These are phyloP conservation scores for Microplitis manilae DNA, from an alignment of 2,888 invertebrate species.

Conservation along the genomic window DNA sequence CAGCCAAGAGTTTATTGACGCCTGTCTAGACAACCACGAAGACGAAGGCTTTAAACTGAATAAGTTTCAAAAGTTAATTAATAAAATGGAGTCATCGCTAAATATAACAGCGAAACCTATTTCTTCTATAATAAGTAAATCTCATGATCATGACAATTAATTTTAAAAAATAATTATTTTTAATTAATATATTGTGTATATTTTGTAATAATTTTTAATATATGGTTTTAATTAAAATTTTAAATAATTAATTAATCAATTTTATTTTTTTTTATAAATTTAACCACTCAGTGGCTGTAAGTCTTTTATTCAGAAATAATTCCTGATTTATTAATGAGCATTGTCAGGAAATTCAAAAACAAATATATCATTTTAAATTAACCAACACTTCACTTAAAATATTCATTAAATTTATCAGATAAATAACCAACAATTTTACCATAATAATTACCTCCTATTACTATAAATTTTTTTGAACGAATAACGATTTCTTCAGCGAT, in stretches of 20 bases:
- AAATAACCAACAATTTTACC: constrained; percentile 17
- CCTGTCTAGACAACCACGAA: constrained; percentile 31
- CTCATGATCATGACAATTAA: constrained; percentile 23
- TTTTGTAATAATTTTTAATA: constrained; percentile 12
- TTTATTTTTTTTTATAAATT: not conserved
- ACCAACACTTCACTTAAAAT: constrained; percentile 10
- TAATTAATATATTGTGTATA: constrained; percentile 20
- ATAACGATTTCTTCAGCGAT: constrained; percentile 46
- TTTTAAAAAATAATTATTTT: not conserved
- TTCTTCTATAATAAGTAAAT: constrained; percentile 36
- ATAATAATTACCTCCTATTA: constrained; percentile 51
- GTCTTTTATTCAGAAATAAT: not conserved
- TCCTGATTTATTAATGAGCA: not conserved
- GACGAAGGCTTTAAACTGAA: constrained; percentile 55
- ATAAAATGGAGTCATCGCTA: constrained; percentile 62
- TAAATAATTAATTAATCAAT: not conserved
- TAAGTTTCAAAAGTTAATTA: constrained; percentile 63
- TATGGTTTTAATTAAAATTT: constrained; percentile 1
- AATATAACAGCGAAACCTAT: constrained; percentile 48
- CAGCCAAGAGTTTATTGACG: constrained; percentile 45
- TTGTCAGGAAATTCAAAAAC: constrained; percentile 6
- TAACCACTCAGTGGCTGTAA: constrained; percentile 13
- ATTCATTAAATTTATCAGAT: not conserved
- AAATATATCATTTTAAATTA: not conserved
- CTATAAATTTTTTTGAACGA: constrained; percentile 50